These are phyloP conservation scores for Dromas ardeola DNA, from an alignment of 2,113 vertebrate species.

Conservation along the genomic window DNA sequence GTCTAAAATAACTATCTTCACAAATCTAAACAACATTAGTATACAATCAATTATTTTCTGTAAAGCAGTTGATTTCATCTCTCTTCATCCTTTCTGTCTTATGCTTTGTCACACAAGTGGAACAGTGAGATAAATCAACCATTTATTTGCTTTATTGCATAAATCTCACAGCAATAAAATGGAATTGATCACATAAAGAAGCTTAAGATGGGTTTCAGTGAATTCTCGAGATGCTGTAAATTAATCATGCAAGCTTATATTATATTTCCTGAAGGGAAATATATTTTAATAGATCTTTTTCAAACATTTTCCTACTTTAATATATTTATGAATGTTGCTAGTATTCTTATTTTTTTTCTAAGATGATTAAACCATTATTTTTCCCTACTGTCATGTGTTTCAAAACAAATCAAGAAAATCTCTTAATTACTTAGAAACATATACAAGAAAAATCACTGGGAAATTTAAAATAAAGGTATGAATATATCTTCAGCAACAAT, in stretches of 20 bases:
- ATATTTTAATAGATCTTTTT: conserved; percentile 21
- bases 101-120: neutral
- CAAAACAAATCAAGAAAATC: neutral
- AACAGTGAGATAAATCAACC: conserved; percentile 42
- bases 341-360: neutral
- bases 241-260: conserved; percentile 26
- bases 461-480: neutral
- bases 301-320: neutral
- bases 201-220: conserved; percentile 20
- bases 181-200: conserved; percentile 45
- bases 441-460: neutral
- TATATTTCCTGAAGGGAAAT: conserved; percentile 3
- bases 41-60: neutral
- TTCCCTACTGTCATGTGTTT: neutral
- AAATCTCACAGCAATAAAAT: conserved; percentile 49
- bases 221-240: conserved; percentile 16
- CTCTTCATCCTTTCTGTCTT: neutral
- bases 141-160: conserved; percentile 42
- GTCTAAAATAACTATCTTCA: neutral
- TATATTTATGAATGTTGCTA: conserved; percentile 11
- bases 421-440: neutral
- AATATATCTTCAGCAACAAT: neutral
- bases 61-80: neutral
- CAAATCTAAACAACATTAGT: neutral
- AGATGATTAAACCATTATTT: conserved; percentile 14